phyloP scores from a whole-genome alignment of 2,797 vertebrate species.

The Graptemys geographica region DNA sequence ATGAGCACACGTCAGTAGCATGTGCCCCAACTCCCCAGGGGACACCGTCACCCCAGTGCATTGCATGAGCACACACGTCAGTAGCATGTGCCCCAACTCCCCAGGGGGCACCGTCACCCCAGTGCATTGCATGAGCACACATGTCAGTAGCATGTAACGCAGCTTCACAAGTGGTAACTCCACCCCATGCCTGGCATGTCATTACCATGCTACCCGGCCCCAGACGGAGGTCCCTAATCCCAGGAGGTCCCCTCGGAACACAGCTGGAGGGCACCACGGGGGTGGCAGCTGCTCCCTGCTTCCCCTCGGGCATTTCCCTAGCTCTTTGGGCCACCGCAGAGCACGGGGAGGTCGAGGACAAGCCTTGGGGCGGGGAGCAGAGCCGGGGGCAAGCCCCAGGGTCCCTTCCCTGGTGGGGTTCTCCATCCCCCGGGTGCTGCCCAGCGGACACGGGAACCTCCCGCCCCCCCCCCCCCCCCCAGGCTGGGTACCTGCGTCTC shows the following conservation, averaged over 20 bases:
- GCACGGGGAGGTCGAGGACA: background rate
- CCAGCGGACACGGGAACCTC: background rate
- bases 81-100: no score
- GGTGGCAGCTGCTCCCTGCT: background rate
- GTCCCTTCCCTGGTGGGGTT: background rate
- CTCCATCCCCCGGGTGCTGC: background rate
- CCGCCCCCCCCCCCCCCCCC: no score
- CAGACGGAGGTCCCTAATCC: no score
- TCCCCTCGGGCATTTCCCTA: no score
- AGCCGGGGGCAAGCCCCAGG: background rate
- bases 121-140: no score
- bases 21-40: background rate
- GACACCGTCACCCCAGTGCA: background rate
- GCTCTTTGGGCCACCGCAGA: no score
- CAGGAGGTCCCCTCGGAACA: no score
- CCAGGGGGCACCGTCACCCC: no score
- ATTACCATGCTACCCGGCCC: no score
- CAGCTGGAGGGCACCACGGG: no score
- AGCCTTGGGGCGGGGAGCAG: background rate
- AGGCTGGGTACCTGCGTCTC: constrained; percentile 92
- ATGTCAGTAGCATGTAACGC: background rate
- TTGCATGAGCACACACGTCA: background rate
- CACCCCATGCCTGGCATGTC: no score
- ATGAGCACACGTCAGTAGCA: no score
- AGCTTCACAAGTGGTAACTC: background rate